phyloP scores from a whole-genome alignment of 2,888 invertebrate genomes.

The Andrena dorsata region DNA sequence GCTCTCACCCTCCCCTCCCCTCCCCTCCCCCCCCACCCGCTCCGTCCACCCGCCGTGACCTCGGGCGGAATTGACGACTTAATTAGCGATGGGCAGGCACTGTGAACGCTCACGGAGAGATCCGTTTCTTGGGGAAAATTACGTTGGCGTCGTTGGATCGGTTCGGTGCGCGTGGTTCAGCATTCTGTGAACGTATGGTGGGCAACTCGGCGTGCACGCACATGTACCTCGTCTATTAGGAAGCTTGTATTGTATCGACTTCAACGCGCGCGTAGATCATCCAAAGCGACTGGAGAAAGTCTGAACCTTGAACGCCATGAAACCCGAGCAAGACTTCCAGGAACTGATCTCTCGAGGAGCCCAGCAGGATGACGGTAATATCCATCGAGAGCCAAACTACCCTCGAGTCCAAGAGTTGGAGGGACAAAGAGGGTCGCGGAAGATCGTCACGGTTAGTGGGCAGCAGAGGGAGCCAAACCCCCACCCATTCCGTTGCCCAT shows the following conservation, averaged over 20 bases:
- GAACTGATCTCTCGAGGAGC: conserved; percentile 38
- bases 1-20: neutral
- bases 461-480: conserved; percentile 45
- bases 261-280: neutral
- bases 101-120: conserved; percentile 43
- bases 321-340: conserved; percentile 26
- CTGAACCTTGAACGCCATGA: neutral
- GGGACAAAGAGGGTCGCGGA: conserved; percentile 44
- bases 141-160: neutral
- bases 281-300: conserved; percentile 14
- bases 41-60: conserved; percentile 30
- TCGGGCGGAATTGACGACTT: conserved; percentile 73
- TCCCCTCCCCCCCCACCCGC: no score
- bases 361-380: conserved; percentile 52
- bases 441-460: conserved; percentile 49
- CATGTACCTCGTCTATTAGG: neutral
- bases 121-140: neutral
- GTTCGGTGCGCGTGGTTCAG: neutral
- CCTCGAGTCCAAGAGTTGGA: conserved; percentile 40
- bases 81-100: conserved; percentile 73
- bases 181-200: neutral
- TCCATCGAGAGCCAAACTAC: conserved; percentile 55
- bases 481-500: neutral
- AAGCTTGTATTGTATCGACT: neutral
- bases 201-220: neutral